Evolutionary conservation across 1,140 invertebrate species (phyloP).

Genomic region (Magallana angulata): DNA sequence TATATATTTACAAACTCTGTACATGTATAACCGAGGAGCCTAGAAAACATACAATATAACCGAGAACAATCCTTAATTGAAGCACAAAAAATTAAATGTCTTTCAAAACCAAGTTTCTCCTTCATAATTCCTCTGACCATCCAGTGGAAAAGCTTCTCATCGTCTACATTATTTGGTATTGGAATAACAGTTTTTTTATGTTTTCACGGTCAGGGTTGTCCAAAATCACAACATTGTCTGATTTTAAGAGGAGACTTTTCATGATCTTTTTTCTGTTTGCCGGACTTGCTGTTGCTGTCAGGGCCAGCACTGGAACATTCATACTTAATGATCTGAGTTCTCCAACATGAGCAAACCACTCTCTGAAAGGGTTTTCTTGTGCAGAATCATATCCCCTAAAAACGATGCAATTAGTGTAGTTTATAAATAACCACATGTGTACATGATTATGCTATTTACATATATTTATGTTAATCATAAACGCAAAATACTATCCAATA

Average conservation of each 20-base stretch:
- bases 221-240: background rate
- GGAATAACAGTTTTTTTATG: background rate
- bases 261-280: background rate
- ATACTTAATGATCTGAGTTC: background rate
- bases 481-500: no score
- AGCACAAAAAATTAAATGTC: background rate
- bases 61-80: background rate
- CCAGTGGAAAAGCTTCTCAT: background rate
- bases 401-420: no score
- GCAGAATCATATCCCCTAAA: no score
- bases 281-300: background rate
- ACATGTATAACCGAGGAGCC: background rate
- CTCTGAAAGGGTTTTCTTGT: no score
- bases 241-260: background rate
- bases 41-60: background rate
- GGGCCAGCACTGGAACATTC: background rate
- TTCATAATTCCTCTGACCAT: background rate
- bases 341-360: no score
- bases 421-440: no score
- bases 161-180: background rate
- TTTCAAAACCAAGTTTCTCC: background rate
- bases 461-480: no score
- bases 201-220: background rate
- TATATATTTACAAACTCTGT: background rate
- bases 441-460: no score